Evolutionary conservation across 2,888 invertebrate species (phyloP), one percentile per base, ranked within the genome.

Genomic region (Hybos culiciformis): DNA sequence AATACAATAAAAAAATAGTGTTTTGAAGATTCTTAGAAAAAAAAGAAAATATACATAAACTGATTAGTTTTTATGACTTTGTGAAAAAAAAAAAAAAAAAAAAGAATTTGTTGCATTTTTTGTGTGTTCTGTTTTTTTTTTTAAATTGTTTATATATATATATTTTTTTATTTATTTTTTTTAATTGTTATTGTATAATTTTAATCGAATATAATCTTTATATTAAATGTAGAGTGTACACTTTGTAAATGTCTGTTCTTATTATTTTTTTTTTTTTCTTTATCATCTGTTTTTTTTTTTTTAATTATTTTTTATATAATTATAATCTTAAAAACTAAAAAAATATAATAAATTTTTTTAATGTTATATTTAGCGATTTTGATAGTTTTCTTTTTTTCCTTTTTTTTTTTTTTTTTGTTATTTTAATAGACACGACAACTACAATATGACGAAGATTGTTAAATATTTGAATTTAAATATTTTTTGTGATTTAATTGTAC

Each of bases 341-440:
- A 29, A 29, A n/a, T 29, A 23, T 23, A 9, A 7, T 29, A 6
- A 12, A 26, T 6, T 29, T 29, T 29, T 29, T 29, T n/a, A 12
- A n/a, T 29, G 12, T 29, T n/a, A n/a, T 29, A 29, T 12, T 6
- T 29, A n/a, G n/a, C 9, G 12, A 29, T 29, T 29, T 8, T 29
- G 12, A 6, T 29, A 29, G 29, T n/a, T 12, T n/a, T 29, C n/a
- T 26, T 26, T 29, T 29, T 7, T n/a, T n/a, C n/a, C 29, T 29
- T 29, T 29, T n/a, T 29, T 29, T 12, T 29, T 29, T 12, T 29
- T 29, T 29, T 3, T 26, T 29, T 5, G 12, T 29, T 29, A n/a
- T 46, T 39, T 42, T 45, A 48, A 46, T 48, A 48, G 45, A 48
- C 48, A 48, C 43, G 46, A 48, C 43, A 45, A 48, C 48, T 45